Conservation (phyloP, 2,113 vertebrate species). For the Chamaetylas fuelleborni region DNA sequence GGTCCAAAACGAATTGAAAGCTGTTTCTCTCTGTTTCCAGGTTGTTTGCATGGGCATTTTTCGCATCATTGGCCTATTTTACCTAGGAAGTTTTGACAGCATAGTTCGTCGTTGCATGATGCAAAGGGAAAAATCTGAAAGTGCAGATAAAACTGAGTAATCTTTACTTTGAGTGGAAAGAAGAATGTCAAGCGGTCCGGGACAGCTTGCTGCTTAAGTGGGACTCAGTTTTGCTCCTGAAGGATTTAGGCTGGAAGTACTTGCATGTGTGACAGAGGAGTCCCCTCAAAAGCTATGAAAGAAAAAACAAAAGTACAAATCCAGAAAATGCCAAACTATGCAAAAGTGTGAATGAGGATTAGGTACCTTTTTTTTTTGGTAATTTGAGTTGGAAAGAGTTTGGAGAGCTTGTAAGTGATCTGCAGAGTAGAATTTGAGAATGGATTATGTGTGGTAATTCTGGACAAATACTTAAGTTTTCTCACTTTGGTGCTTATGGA, state of each 20-base stretch:
- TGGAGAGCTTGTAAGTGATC: neutral
- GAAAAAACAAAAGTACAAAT: slow-evolving; percentile 8
- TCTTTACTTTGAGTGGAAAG: neutral
- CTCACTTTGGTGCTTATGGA: slow-evolving; percentile 31
- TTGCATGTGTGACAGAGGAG: slow-evolving; percentile 26
- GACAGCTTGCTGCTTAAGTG: slow-evolving; percentile 68
- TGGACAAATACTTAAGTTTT: slow-evolving; percentile 31
- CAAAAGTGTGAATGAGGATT: slow-evolving; percentile 47
- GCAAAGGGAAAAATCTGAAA: slow-evolving; percentile 85
- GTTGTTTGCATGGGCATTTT: slow-evolving; percentile 96
- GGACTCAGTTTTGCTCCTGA: slow-evolving; percentile 44
- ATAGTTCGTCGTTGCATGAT: slow-evolving; percentile 97
- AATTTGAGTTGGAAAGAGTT: neutral
- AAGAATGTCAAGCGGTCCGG: slow-evolving; percentile 39
- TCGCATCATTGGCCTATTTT: slow-evolving; percentile 91
- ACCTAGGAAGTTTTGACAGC: slow-evolving; percentile 95
- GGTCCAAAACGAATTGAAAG: slow-evolving; percentile 3
- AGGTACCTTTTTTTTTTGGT: neutral
- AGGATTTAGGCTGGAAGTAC: slow-evolving; percentile 42
- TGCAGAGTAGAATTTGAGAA: neutral
- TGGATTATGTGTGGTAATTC: neutral
- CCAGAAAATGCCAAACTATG: slow-evolving; percentile 61
- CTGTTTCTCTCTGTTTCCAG: slow-evolving; percentile 69
- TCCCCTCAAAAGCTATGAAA: slow-evolving; percentile 38
- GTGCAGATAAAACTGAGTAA: slow-evolving; percentile 85